Conservation (phyloP, 2,888 invertebrate species). For the Drosophila picticornis region DNA sequence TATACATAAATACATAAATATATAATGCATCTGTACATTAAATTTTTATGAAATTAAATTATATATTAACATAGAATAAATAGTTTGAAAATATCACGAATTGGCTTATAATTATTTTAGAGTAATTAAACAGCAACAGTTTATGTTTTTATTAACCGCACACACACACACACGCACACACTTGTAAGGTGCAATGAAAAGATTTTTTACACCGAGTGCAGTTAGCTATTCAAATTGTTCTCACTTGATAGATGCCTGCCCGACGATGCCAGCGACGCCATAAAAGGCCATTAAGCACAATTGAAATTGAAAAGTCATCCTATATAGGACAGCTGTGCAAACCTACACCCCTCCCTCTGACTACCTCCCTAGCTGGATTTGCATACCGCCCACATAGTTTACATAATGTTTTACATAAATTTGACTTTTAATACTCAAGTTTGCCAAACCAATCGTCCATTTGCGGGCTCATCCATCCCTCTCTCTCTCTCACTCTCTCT, state of each 20-base stretch:
- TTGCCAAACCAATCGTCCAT: slow-evolving; percentile 38
- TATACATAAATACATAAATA: background rate
- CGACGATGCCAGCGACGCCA: slow-evolving; percentile 18
- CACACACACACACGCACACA: background rate
- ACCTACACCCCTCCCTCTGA: slow-evolving; percentile 1
- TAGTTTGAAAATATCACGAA: background rate
- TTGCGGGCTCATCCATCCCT: slow-evolving; percentile 2
- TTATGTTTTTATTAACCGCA: slow-evolving; percentile 29
- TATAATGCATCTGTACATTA: background rate
- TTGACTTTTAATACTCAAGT: slow-evolving; percentile 73
- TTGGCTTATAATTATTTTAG: slow-evolving; percentile 66
- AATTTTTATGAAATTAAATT: background rate
- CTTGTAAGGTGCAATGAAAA: slow-evolving; percentile 6
- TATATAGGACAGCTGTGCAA: slow-evolving; percentile 11
- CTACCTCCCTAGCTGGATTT: slow-evolving; percentile 18
- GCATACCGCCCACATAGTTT: slow-evolving; percentile 54
- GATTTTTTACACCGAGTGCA: slow-evolving; percentile 28
- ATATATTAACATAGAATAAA: background rate
- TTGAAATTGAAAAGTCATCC: slow-evolving; percentile 76
- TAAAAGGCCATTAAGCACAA: slow-evolving; percentile 63
- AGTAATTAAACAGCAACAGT: slow-evolving; percentile 42
- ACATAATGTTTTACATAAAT: slow-evolving; percentile 75
- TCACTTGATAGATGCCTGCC: slow-evolving; percentile 43
- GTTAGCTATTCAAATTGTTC: slow-evolving; percentile 35
- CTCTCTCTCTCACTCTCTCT: background rate